A percentile compares a stretch with the other conserved stretches of the same genome.
Conservation (phyloP, 2,888 invertebrate species). For the Diarsia mendica region DNA sequence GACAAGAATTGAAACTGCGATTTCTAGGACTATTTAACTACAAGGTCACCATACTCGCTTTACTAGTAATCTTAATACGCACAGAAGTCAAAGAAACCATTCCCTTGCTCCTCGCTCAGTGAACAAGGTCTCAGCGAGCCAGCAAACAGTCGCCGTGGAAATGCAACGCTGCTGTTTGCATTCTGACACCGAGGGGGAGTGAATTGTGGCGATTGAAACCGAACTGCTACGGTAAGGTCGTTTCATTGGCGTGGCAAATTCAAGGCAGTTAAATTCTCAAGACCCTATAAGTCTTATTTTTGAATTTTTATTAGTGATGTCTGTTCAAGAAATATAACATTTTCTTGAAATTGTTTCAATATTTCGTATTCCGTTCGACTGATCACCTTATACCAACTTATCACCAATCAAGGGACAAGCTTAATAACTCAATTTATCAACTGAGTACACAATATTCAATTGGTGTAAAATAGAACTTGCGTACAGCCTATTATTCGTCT, state of each 20-base stretch:
- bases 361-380: not conserved
- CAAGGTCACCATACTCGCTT: not conserved
- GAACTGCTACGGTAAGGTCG: not conserved
- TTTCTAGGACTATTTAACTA: not conserved
- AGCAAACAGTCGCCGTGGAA: constrained; percentile 1
- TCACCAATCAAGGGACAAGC: not conserved
- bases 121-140: not conserved
- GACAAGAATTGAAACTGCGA: not conserved
- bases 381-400: too few species aligned
- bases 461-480: too few species aligned
- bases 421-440: not conserved
- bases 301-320: not conserved
- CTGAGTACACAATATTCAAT: not conserved
- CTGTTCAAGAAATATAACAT: not conserved
- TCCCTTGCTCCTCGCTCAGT: not conserved
- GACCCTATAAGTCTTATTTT: not conserved
- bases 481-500: too few species aligned
- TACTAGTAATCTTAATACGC: not conserved
- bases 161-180: constrained; percentile 31
- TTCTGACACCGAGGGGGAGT: not conserved
- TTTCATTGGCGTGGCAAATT: not conserved
- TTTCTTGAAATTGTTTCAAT: not conserved
- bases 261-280: not conserved
- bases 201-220: constrained; percentile 16
- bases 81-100: not conserved